Evolutionary conservation across 2,113 vertebrate genomes (phyloP).

Genomic region (Rhodinocichla rosea): DNA sequence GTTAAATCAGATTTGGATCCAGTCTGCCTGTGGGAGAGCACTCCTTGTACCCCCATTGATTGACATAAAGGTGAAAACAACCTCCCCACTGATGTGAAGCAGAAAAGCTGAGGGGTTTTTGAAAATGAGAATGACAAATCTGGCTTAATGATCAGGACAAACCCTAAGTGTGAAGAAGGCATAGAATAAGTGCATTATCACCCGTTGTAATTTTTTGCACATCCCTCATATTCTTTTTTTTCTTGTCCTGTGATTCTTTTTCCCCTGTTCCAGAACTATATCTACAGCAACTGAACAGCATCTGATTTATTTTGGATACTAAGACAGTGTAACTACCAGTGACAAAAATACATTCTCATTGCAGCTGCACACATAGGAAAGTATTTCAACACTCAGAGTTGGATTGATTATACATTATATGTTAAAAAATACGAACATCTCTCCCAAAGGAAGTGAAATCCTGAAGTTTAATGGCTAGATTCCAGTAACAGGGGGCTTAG

Average conservation of each 20-base stretch:
- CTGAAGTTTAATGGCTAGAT: neutral
- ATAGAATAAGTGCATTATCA: neutral
- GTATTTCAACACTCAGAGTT: neutral
- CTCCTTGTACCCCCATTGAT: fast-evolving
- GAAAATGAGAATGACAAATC: neutral
- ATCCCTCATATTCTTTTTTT: neutral
- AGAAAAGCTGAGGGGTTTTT: neutral
- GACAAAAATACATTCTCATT: neutral
- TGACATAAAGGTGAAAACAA: neutral
- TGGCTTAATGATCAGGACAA: neutral
- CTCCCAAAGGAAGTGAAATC: neutral
- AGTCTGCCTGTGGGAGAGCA: neutral
- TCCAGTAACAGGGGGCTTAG: neutral
- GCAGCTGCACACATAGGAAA: neutral
- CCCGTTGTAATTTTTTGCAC: neutral
- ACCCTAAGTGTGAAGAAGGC: neutral
- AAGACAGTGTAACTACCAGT: neutral
- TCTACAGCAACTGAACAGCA: neutral
- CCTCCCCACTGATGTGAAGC: neutral
- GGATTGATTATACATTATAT: neutral
- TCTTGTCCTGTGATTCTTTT: neutral
- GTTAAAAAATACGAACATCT: neutral
- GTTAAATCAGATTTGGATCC: neutral
- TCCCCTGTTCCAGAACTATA: neutral
- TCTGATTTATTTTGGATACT: neutral